Base-by-base conservation (phyloP, 1,140 invertebrate species). In the Heterodera schachtii region DNA sequence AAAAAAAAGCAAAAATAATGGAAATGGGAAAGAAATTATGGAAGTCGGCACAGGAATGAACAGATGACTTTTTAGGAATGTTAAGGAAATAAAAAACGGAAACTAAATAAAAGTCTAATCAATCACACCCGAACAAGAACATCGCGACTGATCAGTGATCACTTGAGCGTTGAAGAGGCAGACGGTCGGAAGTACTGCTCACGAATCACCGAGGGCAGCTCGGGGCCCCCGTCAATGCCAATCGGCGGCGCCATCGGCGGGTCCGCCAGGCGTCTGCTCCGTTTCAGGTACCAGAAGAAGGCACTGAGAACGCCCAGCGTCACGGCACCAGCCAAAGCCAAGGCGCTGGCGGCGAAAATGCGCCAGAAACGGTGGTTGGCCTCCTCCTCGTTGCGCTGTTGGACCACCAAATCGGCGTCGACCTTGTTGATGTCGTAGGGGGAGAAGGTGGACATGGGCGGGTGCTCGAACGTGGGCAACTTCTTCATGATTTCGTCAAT, bases 391-490 rank as follows among this genome's bases (percentile, higher is more conserved):
- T 79, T 79, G 11, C 83, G 77, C 31, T 84, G 74, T 49, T 86
- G 70, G 41, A 88, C 75, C 52, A 90, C 86, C 70, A 84, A 75
- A 43, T 90, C 87, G 66, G 76, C 78, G 43, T 87, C 85, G 13
- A 89, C 60, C 44, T 86, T 70, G 74, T 87, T 89, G 80, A 89
- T 86, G 74, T 89, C 88, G 73, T 89, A 89, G 7, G 88, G 89
- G 3, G 86, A 81, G 75, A 90, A 89, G 16, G 88, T 90, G 9
- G 83, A 60, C 44, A 79, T 31, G 11, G 75, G 83, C 11, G 87
- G 81, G 43, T 81, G 80, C n/a, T 87, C 86, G 60, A 90, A 90
- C 16, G 76, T 84, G 13, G 88, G 88, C 64, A 89, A 75, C 69
- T 89, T 89, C 44, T 75, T 44, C 11, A 89, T 79, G 77, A 89